Evolutionary conservation across 2,797 vertebrate species (phyloP).

Genomic region (Neopelma chrysocephalum): DNA sequence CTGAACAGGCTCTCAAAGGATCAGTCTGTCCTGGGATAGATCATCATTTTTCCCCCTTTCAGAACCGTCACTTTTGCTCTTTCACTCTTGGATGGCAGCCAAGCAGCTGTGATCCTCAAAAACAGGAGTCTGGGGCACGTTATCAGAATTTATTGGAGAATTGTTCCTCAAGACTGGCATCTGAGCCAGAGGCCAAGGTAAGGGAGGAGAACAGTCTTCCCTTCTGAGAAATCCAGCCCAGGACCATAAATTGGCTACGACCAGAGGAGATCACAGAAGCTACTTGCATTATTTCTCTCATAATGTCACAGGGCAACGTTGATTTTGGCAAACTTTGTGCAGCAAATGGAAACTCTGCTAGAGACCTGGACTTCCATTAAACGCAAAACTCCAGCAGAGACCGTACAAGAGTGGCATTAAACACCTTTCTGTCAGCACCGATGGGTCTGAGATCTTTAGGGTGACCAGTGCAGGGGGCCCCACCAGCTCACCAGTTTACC

Average conservation of each 20-base stretch:
- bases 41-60: neutral
- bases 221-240: neutral
- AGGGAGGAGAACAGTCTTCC: neutral
- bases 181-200: neutral
- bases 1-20: neutral
- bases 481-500: neutral
- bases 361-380: neutral
- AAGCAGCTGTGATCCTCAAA: neutral
- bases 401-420: fast-evolving
- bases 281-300: neutral
- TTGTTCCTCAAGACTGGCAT: neutral
- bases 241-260: neutral
- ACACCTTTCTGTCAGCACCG: neutral
- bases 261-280: neutral
- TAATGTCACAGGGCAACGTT: neutral
- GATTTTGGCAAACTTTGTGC: neutral
- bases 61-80: neutral
- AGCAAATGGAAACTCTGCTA: neutral
- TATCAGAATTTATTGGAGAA: neutral
- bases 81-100: neutral
- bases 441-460: neutral
- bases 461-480: neutral
- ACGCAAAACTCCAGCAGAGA: neutral
- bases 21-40: neutral
- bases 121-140: neutral